Conservation (phyloP, 1,140 invertebrate species). For the Conus ventricosus region DNA sequence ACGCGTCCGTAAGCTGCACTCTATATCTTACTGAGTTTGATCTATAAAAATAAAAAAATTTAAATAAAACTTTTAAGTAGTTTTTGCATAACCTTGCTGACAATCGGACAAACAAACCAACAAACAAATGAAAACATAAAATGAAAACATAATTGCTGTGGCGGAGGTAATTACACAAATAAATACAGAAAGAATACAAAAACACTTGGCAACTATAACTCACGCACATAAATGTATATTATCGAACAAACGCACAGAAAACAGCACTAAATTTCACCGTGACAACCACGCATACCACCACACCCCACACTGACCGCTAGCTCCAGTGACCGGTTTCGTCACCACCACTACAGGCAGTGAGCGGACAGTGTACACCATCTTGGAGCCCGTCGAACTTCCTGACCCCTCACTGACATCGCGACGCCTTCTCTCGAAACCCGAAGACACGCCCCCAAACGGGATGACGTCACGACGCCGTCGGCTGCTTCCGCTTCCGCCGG, state of each 20-base stretch:
- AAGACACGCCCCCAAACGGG: no score
- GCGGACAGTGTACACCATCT: background rate
- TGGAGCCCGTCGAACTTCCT: background rate
- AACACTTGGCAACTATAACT: background rate
- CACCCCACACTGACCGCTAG: background rate
- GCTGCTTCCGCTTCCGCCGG: slow-evolving; percentile 14
- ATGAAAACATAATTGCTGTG: no score
- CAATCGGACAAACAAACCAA: no score
- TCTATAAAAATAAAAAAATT: no score
- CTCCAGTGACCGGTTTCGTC: background rate
- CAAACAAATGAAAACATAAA: no score
- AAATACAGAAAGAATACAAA: background rate
- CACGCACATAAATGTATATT: background rate
- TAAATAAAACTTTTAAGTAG: no score
- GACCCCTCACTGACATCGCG: background rate
- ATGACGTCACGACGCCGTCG: slow-evolving; percentile 30
- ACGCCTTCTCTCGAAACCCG: background rate
- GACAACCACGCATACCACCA: background rate
- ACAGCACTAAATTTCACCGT: background rate
- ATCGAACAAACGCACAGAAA: background rate
- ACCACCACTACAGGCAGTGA: background rate
- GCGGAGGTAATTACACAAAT: background rate
- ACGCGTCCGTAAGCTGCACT: no score
- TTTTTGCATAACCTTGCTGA: no score
- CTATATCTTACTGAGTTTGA: no score